Conservation (phyloP, 2,113 vertebrate genomes). For the human region GRCh38 chr11:30815001-30815500, state of each 20-base stretch:
- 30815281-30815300: neutral
- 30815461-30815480: conserved; percentile 65
- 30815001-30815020: conserved; percentile 83
- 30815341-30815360: neutral
- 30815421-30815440: conserved; percentile 68
- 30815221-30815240: neutral
- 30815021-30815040: conserved; percentile 82
- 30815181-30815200: neutral
- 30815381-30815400: neutral
- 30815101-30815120: neutral
- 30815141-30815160: neutral
- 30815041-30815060: conserved; percentile 75
- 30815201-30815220: neutral
- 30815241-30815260: neutral
- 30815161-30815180: neutral
- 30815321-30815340: neutral
- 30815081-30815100: neutral
- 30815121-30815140: neutral
- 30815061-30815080: conserved; percentile 39
- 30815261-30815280: neutral
- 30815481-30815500: conserved; percentile 75
- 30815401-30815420: conserved; percentile 57
- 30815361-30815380: neutral
- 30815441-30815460: conserved; percentile 62
- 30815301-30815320: conserved; percentile 11